These are phyloP conservation scores for Danio kyathit DNA, from an alignment of 2,797 vertebrate species.

Conservation along the genomic window DNA sequence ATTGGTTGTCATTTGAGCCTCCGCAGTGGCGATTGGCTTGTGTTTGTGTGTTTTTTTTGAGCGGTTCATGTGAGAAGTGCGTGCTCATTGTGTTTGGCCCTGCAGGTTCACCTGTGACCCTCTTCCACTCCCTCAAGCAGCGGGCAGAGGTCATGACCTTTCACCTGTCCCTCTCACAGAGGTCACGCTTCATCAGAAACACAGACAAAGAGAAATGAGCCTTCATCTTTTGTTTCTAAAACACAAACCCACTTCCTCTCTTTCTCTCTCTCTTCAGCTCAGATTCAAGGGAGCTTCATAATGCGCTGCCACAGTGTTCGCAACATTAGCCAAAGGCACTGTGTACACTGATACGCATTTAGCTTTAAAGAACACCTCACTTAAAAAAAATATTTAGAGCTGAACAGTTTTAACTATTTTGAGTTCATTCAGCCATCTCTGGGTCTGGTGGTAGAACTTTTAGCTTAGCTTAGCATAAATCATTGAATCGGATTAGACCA, in stretches of 20 bases:
- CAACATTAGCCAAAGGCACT: too few species aligned
- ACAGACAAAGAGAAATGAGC: neutral
- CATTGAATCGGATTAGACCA: too few species aligned
- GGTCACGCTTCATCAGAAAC: slow-evolving; percentile 25
- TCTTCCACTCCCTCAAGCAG: slow-evolving; percentile 29
- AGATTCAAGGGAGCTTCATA: neutral
- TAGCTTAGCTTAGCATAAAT: too few species aligned
- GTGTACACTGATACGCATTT: too few species aligned
- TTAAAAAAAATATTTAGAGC: too few species aligned
- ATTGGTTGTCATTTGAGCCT: slow-evolving; percentile 9
- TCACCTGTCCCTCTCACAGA: slow-evolving; percentile 47
- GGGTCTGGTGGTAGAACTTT: too few species aligned
- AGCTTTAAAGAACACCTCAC: too few species aligned
- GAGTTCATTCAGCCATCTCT: too few species aligned
- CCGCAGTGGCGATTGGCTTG: neutral
- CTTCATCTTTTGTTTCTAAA: slow-evolving; percentile 23
- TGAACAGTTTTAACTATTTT: too few species aligned
- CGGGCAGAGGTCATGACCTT: slow-evolving; percentile 33
- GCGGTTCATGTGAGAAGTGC: slow-evolving; percentile 2
- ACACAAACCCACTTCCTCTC: neutral
- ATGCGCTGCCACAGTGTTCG: too few species aligned
- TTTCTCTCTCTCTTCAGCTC: slow-evolving; percentile 2
- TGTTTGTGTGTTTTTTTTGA: slow-evolving; percentile 22
- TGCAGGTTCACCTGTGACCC: slow-evolving; percentile 26
- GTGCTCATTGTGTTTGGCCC: slow-evolving; percentile 24